Conservation (phyloP, 2,888 invertebrate species). For the Oasisia sp. region DNA sequence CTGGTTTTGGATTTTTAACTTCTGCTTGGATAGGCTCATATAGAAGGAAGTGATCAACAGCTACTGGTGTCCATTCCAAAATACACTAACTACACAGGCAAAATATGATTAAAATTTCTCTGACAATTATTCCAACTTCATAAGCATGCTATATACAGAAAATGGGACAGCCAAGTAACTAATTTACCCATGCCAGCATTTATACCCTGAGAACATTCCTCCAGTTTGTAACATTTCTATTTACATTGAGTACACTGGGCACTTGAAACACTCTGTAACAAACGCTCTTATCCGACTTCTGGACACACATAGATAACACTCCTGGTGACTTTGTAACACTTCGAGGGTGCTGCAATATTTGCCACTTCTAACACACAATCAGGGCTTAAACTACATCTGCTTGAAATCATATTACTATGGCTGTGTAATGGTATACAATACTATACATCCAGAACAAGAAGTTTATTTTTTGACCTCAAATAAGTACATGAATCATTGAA, state of each 20-base stretch:
- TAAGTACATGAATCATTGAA: too few species aligned
- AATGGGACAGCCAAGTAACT: not conserved
- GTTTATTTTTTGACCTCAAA: too few species aligned
- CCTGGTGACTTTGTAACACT: not conserved
- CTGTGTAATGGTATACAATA: too few species aligned
- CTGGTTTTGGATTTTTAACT: too few species aligned
- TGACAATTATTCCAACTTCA: not conserved
- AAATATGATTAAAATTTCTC: not conserved
- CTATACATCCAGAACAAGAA: too few species aligned
- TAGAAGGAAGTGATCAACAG: too few species aligned
- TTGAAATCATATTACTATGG: not conserved
- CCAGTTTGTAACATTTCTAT: not conserved
- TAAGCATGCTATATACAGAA: not conserved
- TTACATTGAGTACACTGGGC: not conserved
- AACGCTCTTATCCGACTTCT: not conserved
- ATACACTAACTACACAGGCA: not conserved
- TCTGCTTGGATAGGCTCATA: too few species aligned
- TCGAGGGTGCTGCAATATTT: not conserved
- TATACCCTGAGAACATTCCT: not conserved
- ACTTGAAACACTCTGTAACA: not conserved
- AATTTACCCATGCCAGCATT: not conserved
- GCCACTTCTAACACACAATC: not conserved
- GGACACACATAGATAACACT: not conserved
- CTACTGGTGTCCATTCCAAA: too few species aligned
- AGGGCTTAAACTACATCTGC: not conserved